Percentiles rank a stretch among this genome's conserved stretches.
These are phyloP conservation scores for Acipenser transmontanus DNA, from an alignment of 2,797 vertebrate species.

Conservation along the genomic window DNA sequence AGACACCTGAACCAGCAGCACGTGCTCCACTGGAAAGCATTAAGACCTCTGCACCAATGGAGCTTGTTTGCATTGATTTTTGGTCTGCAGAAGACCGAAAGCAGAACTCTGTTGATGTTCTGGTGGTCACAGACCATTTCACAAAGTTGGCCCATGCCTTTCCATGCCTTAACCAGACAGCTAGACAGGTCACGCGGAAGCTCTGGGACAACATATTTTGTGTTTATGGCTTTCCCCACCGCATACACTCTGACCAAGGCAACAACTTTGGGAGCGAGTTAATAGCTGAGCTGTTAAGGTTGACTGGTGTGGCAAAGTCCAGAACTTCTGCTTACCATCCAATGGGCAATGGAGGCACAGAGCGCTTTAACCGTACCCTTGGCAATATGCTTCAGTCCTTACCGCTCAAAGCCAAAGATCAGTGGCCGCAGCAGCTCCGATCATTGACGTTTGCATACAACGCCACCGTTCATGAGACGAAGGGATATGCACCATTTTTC, in stretches of 20 bases:
- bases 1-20: constrained; percentile 25
- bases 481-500: constrained; percentile 11
- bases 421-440: constrained; percentile 19
- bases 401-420: constrained; percentile 13
- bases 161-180: constrained; percentile 19
- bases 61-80: constrained; percentile 31
- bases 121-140: constrained; percentile 26
- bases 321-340: constrained; percentile 23
- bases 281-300: neutral
- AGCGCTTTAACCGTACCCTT: constrained; percentile 23
- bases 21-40: constrained; percentile 24
- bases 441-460: constrained; percentile 29
- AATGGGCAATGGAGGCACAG: constrained; percentile 21
- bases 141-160: constrained; percentile 27
- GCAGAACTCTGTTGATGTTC: constrained; percentile 18
- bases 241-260: constrained; percentile 18
- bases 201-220: constrained; percentile 25
- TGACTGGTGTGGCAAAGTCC: constrained; percentile 15
- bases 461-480: constrained; percentile 24
- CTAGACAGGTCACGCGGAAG: constrained; percentile 17
- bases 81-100: constrained; percentile 28
- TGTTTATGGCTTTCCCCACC: constrained; percentile 22
- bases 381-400: constrained; percentile 18
- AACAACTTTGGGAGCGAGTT: constrained; percentile 25
- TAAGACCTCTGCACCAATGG: constrained; percentile 20